phyloP scores from a whole-genome alignment of 2,888 invertebrate species.

The Polyploca ridens region DNA sequence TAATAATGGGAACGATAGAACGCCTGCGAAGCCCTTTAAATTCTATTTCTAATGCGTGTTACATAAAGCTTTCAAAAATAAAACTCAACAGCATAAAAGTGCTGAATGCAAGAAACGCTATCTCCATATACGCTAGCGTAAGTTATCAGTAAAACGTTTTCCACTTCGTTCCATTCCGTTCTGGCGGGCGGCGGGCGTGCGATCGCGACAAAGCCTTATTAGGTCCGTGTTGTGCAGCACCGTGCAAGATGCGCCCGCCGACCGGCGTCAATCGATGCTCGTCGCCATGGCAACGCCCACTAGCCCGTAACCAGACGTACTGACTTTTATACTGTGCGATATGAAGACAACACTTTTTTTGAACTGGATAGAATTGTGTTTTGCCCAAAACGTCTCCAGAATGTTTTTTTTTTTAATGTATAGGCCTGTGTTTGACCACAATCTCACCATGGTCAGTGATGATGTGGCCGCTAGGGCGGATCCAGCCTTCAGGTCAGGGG shows the following conservation, averaged over 20 bases:
- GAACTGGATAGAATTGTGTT: no score
- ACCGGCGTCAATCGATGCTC: conserved; percentile 67
- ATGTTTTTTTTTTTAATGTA: no score
- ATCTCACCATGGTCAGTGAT: no score
- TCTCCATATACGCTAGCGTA: not conserved
- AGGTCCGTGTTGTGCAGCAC: conserved; percentile 69
- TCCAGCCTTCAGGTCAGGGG: no score
- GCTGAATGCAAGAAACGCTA: not conserved
- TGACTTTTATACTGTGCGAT: conserved; percentile 5
- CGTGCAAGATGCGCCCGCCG: conserved; percentile 71
- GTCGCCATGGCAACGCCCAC: conserved; percentile 68
- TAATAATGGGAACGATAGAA: no score
- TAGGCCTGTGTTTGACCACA: no score
- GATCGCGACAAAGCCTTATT: conserved; percentile 48
- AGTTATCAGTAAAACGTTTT: not conserved
- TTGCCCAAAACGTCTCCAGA: no score
- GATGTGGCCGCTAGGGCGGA: no score
- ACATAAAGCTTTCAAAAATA: no score
- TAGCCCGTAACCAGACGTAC: conserved; percentile 38
- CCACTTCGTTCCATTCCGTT: not conserved
- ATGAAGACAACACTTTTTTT: not conserved
- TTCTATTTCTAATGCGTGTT: no score
- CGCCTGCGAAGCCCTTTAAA: no score
- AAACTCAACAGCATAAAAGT: not conserved
- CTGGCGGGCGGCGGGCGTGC: not conserved